Evolutionary conservation across 2,113 vertebrate species (phyloP).

Genomic region (Phodopus roborovskii): DNA sequence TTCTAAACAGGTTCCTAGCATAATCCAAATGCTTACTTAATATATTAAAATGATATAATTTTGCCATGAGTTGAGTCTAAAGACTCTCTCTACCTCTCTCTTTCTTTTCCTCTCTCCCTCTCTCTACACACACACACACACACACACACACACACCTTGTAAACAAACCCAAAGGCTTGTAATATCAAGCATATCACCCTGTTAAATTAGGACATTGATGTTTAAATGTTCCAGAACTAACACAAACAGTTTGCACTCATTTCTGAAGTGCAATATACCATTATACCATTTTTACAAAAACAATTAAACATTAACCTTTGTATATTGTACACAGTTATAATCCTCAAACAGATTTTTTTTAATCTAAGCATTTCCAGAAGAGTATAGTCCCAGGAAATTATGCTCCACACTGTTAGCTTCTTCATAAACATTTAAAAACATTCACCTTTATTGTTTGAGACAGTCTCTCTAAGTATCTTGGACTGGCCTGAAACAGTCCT

Average conservation of each 20-base stretch:
- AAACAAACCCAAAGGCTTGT: background rate
- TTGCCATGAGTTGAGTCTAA: background rate
- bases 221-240: background rate
- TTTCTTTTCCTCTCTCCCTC: too few relatives aligned
- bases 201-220: background rate
- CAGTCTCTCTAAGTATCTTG: background rate
- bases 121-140: background rate
- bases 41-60: background rate
- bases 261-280: background rate
- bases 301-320: background rate
- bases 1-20: background rate
- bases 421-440: background rate
- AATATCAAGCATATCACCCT: conserved; percentile 50
- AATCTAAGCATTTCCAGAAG: background rate
- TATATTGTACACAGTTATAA: background rate
- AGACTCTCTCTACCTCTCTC: background rate
- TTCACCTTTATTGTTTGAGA: background rate
- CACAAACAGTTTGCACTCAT: conserved; percentile 19
- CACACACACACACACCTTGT: background rate
- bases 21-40: background rate
- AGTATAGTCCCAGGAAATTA: background rate
- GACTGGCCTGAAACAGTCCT: background rate
- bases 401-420: background rate
- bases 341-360: background rate
- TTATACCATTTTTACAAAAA: background rate